A percentile compares a stretch with the other conserved stretches of the same genome.
Evolutionary conservation across 2,888 invertebrate genomes (phyloP).

Genomic region (Hypomecis atomaria): DNA sequence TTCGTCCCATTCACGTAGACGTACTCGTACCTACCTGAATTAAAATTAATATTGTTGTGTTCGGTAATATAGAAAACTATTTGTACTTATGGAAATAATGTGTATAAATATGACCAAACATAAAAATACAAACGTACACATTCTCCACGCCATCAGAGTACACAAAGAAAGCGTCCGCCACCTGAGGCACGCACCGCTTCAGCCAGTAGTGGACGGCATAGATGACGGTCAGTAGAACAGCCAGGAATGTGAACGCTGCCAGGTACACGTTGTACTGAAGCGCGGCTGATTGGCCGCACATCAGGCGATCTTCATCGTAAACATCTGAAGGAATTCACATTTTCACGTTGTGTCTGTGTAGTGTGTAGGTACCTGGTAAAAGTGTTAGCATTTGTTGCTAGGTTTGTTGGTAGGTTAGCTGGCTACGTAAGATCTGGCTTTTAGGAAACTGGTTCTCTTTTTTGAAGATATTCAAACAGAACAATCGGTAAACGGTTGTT

Average conservation of each 20-base stretch:
- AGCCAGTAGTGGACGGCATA: conserved; percentile 76
- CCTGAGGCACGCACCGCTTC: conserved; percentile 71
- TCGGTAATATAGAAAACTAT: too few relatives aligned
- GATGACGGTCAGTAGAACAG: conserved; percentile 62
- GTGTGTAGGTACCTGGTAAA: too few relatives aligned
- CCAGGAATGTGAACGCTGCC: conserved; percentile 67
- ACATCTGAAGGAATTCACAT: conserved; percentile 55
- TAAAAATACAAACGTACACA: conserved; percentile 49
- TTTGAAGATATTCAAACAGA: too few relatives aligned
- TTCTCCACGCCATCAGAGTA: conserved; percentile 74
- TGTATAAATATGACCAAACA: not conserved
- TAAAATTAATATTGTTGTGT: too few relatives aligned
- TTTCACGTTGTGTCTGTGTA: not conserved
- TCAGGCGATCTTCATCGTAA: conserved; percentile 73
- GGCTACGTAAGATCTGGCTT: too few relatives aligned
- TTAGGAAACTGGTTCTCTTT: too few relatives aligned
- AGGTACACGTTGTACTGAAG: conserved; percentile 65
- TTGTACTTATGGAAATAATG: too few relatives aligned
- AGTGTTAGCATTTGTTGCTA: too few relatives aligned
- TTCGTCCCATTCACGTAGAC: too few relatives aligned
- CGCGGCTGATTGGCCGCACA: conserved; percentile 57
- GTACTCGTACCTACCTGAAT: too few relatives aligned
- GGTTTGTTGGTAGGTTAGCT: too few relatives aligned
- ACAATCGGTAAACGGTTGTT: too few relatives aligned
- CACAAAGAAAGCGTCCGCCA: conserved; percentile 76